Base-by-base conservation (phyloP, 2,888 invertebrate genomes). In the Acanthosepion pharaonis region DNA sequence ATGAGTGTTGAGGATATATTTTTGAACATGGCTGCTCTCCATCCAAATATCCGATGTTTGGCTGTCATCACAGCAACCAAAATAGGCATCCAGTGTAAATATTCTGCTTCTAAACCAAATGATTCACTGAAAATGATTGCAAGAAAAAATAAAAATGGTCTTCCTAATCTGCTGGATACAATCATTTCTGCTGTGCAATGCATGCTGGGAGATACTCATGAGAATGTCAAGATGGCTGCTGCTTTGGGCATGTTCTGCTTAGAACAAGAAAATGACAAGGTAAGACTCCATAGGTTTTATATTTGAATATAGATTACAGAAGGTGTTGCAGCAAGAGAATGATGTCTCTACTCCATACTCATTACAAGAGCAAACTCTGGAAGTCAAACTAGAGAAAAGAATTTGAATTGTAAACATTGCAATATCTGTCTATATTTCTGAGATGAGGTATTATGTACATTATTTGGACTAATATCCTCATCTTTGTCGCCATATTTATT, bases 1-100 rank as follows among this genome's bases (percentile, higher is more conserved):
- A 96, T 97, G 94, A 97, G 96, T 9, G 96, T 97, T 0, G 97
- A 97, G 49, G 97, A 97, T 94, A 96, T 97, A 93, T 96, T 97
- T 51, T 95, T 95, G 91, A 97, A 97, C 95, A 97, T 97, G 97
- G 97, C 97, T 11, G 97, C 97, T 95, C 96, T 97, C 42, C 97
- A 97, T 95, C 95, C 97, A 33, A 97, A 97, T 96, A 97, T 97
- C 55, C 95, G 97, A 49, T 96, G 97, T 11, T 97, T 97, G 94
- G 97, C 97, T 91, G 96, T 97, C 78, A 96, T 97, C 11, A 97
- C n/a, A 51, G 93, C 93, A 18, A 33, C 93, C 93, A 93, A 53
- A 49, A 93, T 93, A 5, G 93, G 93, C n/a, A 51, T 93, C 18
- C 93, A n/a, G 53, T 93, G 53, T 33, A 49, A 53, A 49, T 49